Base-by-base conservation (phyloP, 2,113 vertebrate species). In the Phrynosoma platyrhinos region DNA sequence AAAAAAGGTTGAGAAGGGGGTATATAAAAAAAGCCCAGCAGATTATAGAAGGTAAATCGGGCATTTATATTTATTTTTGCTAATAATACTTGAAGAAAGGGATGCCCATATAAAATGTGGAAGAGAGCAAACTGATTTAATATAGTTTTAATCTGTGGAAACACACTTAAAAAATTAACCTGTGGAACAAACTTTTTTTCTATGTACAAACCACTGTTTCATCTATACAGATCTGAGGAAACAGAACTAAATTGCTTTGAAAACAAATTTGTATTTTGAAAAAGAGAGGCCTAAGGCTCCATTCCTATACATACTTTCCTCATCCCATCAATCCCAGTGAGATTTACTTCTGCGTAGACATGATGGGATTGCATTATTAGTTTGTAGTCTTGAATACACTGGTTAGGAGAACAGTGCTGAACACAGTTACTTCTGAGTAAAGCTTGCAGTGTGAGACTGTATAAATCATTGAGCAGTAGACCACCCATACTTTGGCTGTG, bases 1-100 rank as follows among this genome's bases (percentile, higher is more conserved):
- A 36, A 92, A 84, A 90, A 91, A 80, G 90, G 85, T 92, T 64
- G 84, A 87, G 89, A 64, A 18, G 71, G 87, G 88, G 91, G 66
- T 1, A 32, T 40, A 3, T 36, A 76, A 64, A 94, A 83, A 89
- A 88, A 91, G 6, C 47, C 47, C 66, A 75, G 32, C 18, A 18
- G 81, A 68, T 91, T 86, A 18, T 80, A 55, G 20, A 10, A 2
- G 78, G 30, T 4, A 58, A 52, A 76, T 92, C 23, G 42, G 78
- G 81, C 91, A 88, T 74, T 91, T 69, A 27, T 7, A 62, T 84
- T 84, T 79, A 74, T 58, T 55, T 53, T 89, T 86, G 14, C 12
- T 91, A 87, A 20, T 80, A 52, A 0, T 62, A 6, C 32, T n/a
- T n/a, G 52, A 75, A 14, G 20, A 85, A 80, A 80, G 0, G 0